phyloP scores from a whole-genome alignment of 2,888 invertebrate genomes.

The Campoplex capitator region DNA sequence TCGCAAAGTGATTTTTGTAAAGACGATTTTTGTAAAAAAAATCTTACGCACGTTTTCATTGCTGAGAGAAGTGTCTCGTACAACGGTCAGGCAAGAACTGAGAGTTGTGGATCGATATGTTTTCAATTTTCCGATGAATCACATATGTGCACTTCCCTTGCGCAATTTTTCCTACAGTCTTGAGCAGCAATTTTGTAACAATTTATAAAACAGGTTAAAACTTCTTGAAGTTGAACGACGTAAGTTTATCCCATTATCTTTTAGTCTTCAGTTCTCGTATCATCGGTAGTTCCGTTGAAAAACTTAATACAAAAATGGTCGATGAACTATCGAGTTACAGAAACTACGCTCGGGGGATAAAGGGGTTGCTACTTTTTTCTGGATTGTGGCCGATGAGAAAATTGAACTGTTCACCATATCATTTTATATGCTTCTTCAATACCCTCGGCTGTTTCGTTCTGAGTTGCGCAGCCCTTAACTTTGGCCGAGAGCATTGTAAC shows the following conservation, averaged over 20 bases:
- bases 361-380: constrained; percentile 51
- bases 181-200: not conserved
- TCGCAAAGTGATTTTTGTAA: too few species aligned
- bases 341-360: constrained; percentile 58
- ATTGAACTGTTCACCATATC: constrained; percentile 39
- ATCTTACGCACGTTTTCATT: not conserved
- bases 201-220: not conserved
- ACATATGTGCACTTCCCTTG: not conserved
- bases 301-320: constrained; percentile 40
- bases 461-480: constrained; percentile 61
- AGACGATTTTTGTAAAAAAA: too few species aligned
- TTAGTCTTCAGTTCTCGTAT: not conserved
- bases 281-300: not conserved
- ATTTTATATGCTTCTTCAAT: constrained; percentile 29
- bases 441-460: constrained; percentile 48
- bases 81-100: not conserved
- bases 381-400: constrained; percentile 64
- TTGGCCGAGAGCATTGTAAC: constrained; percentile 59
- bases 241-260: not conserved
- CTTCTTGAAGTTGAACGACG: not conserved
- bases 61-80: constrained; percentile 11
- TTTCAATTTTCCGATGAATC: constrained; percentile 12
- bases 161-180: constrained; percentile 12
- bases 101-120: constrained; percentile 11
- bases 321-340: constrained; percentile 63